phyloP scores from a whole-genome alignment of 1,140 invertebrate species.

The Drosophila athabasca region DNA sequence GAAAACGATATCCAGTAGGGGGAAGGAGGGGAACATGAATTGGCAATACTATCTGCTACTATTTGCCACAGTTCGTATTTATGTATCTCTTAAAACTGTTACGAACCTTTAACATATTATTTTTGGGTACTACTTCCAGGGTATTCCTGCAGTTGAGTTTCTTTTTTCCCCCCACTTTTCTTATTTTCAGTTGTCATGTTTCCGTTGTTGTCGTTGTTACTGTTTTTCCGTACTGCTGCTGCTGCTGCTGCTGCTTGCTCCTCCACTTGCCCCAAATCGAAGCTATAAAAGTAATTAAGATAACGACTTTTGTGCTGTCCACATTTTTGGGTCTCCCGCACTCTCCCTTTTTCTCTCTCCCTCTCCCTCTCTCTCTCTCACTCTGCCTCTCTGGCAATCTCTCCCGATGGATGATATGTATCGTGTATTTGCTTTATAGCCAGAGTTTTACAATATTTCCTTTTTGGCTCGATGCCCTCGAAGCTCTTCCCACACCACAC shows the following conservation, averaged over 20 bases:
- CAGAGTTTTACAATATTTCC: constrained; percentile 79
- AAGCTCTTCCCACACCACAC: background rate
- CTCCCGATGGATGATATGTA: constrained; percentile 56
- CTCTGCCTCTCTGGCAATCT: background rate
- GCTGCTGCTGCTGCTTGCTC: constrained; percentile 7
- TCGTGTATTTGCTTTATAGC: constrained; percentile 77
- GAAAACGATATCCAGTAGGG: background rate
- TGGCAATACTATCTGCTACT: too few relatives aligned
- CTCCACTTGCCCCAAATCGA: constrained; percentile 61
- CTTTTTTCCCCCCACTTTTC: constrained; percentile 11
- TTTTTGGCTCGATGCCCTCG: constrained; percentile 45
- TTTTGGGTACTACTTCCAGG: background rate
- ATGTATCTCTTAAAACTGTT: too few relatives aligned
- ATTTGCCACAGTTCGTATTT: too few relatives aligned
- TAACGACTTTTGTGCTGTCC: constrained; percentile 74
- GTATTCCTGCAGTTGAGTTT: background rate
- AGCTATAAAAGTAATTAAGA: constrained; percentile 82
- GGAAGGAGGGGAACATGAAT: background rate
- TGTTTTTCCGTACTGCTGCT: background rate
- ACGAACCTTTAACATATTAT: background rate
- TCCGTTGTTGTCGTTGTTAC: constrained; percentile 9
- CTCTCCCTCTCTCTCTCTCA: background rate
- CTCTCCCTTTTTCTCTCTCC: background rate
- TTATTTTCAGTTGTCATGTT: constrained; percentile 33
- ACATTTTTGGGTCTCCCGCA: constrained; percentile 30